phyloP scores from a whole-genome alignment of 2,888 invertebrate genomes.

The Nephrotoma guestfalica region DNA sequence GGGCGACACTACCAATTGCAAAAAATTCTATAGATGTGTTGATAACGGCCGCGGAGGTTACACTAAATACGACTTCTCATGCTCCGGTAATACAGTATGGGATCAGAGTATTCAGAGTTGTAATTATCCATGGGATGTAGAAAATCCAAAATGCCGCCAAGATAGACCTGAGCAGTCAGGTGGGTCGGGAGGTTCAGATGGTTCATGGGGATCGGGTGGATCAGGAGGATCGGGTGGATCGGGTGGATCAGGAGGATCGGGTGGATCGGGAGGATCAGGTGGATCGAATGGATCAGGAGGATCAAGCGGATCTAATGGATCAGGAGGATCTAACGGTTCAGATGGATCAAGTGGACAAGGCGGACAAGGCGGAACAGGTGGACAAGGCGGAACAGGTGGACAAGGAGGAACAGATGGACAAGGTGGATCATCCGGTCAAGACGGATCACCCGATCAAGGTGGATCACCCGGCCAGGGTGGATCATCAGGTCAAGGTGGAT shows the following conservation, averaged over 20 bases:
- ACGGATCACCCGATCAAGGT: too few species aligned
- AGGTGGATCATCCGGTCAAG: too few species aligned
- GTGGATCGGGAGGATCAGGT: neutral
- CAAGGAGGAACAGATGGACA: too few species aligned
- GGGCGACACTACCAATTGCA: conserved; percentile 35
- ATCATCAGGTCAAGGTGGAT: too few species aligned
- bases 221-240: neutral
- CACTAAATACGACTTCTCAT: conserved; percentile 36
- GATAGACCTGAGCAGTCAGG: neutral
- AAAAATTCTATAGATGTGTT: conserved; percentile 43
- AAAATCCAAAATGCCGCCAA: conserved; percentile 19
- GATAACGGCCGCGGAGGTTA: conserved; percentile 31
- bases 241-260: neutral
- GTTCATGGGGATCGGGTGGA: neutral
- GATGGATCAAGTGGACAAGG: conserved; percentile 18
- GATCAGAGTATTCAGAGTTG: conserved; percentile 40
- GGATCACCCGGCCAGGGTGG: too few species aligned
- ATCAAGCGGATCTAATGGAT: conserved; percentile 20
- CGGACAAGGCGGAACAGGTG: conserved; percentile 16
- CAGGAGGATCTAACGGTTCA: conserved; percentile 20
- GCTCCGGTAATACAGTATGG: conserved; percentile 43
- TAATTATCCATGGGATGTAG: conserved; percentile 20
- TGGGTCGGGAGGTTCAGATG: neutral
- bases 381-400: too few species aligned
- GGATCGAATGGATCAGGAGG: neutral